These are phyloP conservation scores for Lanistes nyassanus DNA, from an alignment of 1,140 invertebrate genomes.

Conservation along the genomic window DNA sequence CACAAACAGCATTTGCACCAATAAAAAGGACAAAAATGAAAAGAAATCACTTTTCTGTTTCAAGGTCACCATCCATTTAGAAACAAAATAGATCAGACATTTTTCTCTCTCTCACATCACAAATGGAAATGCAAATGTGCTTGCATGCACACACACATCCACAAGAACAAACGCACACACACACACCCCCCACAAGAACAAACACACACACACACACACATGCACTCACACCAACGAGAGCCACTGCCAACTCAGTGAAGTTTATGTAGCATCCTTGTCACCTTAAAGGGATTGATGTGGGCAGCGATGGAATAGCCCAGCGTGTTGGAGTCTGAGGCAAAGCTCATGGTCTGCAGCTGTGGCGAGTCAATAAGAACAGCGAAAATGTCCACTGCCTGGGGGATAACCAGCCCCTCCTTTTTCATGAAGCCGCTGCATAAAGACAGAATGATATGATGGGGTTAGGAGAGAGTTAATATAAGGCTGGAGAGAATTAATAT, in stretches of 20 bases:
- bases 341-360: slow-evolving; percentile 53
- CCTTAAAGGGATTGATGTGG: slow-evolving; percentile 20
- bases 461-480: too few relatives aligned
- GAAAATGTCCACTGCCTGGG: slow-evolving; percentile 60
- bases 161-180: slow-evolving; percentile 3
- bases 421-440: slow-evolving; percentile 45
- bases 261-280: not conserved
- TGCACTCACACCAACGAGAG: not conserved
- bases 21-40: too few relatives aligned
- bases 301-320: slow-evolving; percentile 64
- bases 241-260: not conserved
- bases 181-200: not conserved
- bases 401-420: slow-evolving; percentile 64
- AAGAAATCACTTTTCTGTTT: too few relatives aligned
- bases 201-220: not conserved
- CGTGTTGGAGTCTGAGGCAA: slow-evolving; percentile 53
- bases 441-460: too few relatives aligned
- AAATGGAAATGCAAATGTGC: too few relatives aligned
- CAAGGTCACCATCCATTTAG: too few relatives aligned
- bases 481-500: too few relatives aligned
- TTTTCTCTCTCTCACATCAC: too few relatives aligned
- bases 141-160: not conserved
- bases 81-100: too few relatives aligned
- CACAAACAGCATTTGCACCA: too few relatives aligned
- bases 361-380: slow-evolving; percentile 58